Evolutionary conservation across 2,888 invertebrate species (phyloP).

Genomic region (Tipula lateralis): DNA sequence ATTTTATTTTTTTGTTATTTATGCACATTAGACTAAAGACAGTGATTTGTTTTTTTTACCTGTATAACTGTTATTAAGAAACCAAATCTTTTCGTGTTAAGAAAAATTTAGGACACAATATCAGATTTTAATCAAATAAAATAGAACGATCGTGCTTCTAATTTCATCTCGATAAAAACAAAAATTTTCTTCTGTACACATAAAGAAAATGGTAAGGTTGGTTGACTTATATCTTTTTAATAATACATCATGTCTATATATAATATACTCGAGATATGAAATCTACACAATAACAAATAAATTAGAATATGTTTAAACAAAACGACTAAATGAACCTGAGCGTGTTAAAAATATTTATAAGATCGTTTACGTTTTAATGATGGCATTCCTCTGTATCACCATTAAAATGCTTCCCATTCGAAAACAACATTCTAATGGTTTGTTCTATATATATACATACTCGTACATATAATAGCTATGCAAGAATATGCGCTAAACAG

Average conservation of each 20-base stretch:
- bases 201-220: background rate
- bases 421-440: background rate
- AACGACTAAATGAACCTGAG: background rate
- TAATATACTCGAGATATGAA: no score
- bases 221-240: background rate
- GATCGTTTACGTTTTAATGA: background rate
- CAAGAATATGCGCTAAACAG: background rate
- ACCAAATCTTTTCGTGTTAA: background rate
- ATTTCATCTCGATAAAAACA: background rate
- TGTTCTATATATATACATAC: background rate
- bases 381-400: background rate
- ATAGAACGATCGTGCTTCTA: background rate
- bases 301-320: background rate
- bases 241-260: background rate
- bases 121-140: background rate
- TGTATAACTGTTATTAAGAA: background rate
- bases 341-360: background rate
- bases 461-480: no score
- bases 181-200: no score
- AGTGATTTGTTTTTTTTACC: background rate
- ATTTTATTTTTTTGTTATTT: background rate
- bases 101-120: background rate
- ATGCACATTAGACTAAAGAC: no score
- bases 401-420: background rate
- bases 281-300: background rate